These are phyloP conservation scores for Agrochola macilenta DNA, from an alignment of 2,888 invertebrate genomes.

Conservation along the genomic window DNA sequence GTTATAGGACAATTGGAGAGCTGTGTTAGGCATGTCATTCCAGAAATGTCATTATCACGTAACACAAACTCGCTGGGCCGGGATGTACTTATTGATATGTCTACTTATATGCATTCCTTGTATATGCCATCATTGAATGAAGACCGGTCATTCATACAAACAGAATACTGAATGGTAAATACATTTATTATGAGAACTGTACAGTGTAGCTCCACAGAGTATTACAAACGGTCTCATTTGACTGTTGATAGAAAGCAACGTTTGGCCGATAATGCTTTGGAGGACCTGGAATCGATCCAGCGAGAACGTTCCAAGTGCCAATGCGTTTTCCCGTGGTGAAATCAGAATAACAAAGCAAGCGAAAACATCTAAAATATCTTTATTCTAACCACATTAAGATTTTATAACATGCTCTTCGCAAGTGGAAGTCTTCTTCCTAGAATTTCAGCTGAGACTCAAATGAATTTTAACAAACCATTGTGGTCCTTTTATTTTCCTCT, in stretches of 20 bases:
- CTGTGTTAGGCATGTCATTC: conserved; percentile 47
- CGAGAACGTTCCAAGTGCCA: conserved; percentile 32
- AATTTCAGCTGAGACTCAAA: neutral
- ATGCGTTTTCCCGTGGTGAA: conserved; percentile 16
- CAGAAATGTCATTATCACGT: conserved; percentile 52
- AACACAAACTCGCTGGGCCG: conserved; percentile 29
- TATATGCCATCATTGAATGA: conserved; percentile 53
- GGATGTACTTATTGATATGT: conserved; percentile 45
- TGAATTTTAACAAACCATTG: neutral
- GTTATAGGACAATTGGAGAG: conserved; percentile 48
- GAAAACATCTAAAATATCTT: conserved; percentile 18
- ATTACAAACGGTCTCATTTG: conserved; percentile 49
- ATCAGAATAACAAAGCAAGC: conserved; percentile 29
- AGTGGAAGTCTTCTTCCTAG: neutral
- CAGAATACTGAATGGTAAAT: conserved; percentile 48
- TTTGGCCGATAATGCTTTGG: conserved; percentile 30
- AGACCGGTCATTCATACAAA: conserved; percentile 58
- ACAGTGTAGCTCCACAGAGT: conserved; percentile 3
- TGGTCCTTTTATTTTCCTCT: neutral
- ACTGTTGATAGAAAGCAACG: conserved; percentile 42
- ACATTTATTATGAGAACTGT: conserved; percentile 29
- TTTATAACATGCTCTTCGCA: neutral
- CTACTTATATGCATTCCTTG: conserved; percentile 59
- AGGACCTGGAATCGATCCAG: conserved; percentile 48
- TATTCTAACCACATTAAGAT: conserved; percentile 4